Base-by-base conservation (phyloP, 1,140 invertebrate species). In the Homarus americanus region DNA sequence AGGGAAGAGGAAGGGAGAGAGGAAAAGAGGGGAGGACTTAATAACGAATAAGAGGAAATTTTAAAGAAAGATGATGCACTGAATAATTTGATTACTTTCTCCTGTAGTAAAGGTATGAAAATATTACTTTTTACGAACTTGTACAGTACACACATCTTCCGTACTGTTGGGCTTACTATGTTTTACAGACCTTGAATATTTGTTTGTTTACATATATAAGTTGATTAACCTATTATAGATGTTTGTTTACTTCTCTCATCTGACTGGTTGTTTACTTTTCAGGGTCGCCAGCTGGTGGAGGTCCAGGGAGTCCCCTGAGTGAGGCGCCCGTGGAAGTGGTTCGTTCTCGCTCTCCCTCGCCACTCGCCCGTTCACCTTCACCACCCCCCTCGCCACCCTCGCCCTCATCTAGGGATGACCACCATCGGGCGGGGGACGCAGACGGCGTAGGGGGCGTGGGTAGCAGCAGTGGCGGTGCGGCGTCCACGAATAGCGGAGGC, bases 371-470 rank as follows among this genome's bases (percentile, higher is more conserved):
- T 2, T 92, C 93, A 7, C 93, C 92, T 53, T 93, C 92, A 36
- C 93, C 93, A 2, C 93, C 93, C 40, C 93, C 93, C 12, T 93
- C 93, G 36, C 93, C 91, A 28, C 72, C 87, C 32, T 82, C 93
- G 17, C 93, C 89, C 32, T 92, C 84, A 1, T 58, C 53, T 24
- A 58, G 53, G 53, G 91, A 91, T 53, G 92, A 91, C 41, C 93
- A 88, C 75, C 93, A 94, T n/a, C 93, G 94, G 28, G 94, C 93
- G 80, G 94, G 94, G 5, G 94, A 95, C 44, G 93, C 94, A 9
- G 95, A 95, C 79, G 96, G 95, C 58, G 63, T 28, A 28, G 63
- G n/a, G 3, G 5, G n/a, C 9, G 63, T 69, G 63, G 95, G 95
- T 34, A 94, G 95, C 1, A 95, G 93, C 91, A 95, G 95, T 34